Evolutionary conservation across 2,888 invertebrate species (phyloP).

Genomic region (Nemurella pictetii): DNA sequence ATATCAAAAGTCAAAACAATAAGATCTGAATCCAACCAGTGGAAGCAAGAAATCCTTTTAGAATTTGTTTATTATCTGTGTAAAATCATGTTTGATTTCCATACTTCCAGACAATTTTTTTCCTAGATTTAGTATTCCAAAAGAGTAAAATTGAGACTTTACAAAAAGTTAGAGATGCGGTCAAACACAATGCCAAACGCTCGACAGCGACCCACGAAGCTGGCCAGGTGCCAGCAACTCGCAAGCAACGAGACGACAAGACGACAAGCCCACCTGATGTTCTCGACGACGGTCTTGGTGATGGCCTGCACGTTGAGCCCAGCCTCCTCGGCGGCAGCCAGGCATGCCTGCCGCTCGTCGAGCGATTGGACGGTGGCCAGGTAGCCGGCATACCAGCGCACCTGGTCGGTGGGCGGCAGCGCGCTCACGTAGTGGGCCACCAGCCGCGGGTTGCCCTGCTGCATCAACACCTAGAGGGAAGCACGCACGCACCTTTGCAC

Average conservation of each 20-base stretch:
- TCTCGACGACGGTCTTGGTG: conserved; percentile 83
- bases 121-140: too few species aligned
- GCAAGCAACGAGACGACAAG: not conserved
- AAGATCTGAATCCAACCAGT: too few species aligned
- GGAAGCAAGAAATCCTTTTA: too few species aligned
- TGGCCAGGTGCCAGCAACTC: too few species aligned
- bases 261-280: conserved; percentile 55
- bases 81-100: too few species aligned
- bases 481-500: too few species aligned
- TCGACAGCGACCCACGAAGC: not conserved
- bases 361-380: conserved; percentile 59
- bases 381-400: conserved; percentile 67
- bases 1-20: too few species aligned
- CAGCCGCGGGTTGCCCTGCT: conserved; percentile 72
- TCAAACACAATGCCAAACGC: too few species aligned
- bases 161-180: not conserved
- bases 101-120: too few species aligned
- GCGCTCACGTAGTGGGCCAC: conserved; percentile 86
- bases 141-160: too few species aligned
- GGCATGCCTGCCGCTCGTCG: conserved; percentile 66
- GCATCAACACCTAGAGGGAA: conserved; percentile 68
- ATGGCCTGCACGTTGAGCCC: conserved; percentile 83
- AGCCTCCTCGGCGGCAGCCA: conserved; percentile 71
- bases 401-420: conserved; percentile 67
- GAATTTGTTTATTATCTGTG: too few species aligned